Conservation (phyloP, 1,140 invertebrate genomes). For the Atta cephalotes region DNA sequence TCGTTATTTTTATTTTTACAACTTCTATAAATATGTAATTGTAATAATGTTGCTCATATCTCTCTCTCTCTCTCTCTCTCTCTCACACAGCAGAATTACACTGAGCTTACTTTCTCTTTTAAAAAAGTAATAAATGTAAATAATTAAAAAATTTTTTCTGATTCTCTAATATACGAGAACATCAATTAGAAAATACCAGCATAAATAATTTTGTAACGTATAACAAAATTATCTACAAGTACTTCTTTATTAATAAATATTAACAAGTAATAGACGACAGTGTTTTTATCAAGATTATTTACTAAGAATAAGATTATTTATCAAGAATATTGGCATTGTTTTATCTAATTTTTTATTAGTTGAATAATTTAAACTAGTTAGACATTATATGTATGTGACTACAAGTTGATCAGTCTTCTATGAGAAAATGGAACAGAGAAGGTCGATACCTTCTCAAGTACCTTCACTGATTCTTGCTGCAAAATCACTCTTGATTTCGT, state of each 20-base stretch:
- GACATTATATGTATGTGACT: too few species aligned
- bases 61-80: too few species aligned
- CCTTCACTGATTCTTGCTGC: background rate
- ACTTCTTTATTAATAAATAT: background rate
- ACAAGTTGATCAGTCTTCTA: background rate
- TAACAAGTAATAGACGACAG: background rate
- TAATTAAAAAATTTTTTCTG: background rate
- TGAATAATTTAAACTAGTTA: background rate
- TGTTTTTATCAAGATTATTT: background rate
- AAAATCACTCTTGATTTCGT: conserved; percentile 49
- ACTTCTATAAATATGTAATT: background rate
- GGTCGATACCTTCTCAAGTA: conserved; percentile 2
- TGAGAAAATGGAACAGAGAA: conserved; percentile 19
- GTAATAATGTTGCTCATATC: background rate
- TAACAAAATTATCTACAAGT: background rate
- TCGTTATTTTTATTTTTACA: background rate
- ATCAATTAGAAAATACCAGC: background rate
- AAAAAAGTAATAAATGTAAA: background rate
- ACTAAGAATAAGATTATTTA: too few species aligned
- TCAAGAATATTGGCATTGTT: background rate
- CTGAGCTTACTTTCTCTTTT: background rate
- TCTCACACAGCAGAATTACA: background rate
- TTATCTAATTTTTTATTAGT: background rate
- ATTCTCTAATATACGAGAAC: background rate
- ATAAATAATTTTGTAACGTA: background rate